A percentile compares a stretch with the other conserved stretches of the same genome.
Evolutionary conservation across 1,140 invertebrate species (phyloP).

Genomic region (Sitophilus oryzae): DNA sequence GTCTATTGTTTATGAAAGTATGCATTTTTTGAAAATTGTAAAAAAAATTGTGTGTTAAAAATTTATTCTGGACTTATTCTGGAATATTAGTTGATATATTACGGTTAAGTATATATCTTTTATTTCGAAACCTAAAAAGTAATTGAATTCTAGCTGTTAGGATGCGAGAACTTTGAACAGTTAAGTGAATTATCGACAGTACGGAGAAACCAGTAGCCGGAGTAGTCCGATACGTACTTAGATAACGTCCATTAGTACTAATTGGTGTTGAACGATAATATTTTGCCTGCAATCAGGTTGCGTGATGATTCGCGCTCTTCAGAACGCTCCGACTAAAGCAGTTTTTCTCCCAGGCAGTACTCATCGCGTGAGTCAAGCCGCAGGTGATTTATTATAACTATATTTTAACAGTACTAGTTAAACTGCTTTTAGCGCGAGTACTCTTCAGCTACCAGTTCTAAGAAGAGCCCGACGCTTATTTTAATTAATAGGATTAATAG

Average conservation of each 20-base stretch:
- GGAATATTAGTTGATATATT: too few relatives aligned
- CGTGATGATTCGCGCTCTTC: slow-evolving; percentile 1
- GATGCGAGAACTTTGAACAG: neutral
- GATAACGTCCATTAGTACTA: slow-evolving; percentile 7
- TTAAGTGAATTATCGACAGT: neutral
- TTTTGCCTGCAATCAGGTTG: neutral
- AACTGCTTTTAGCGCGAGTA: neutral
- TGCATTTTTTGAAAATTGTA: too few relatives aligned
- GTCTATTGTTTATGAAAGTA: too few relatives aligned
- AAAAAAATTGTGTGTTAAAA: too few relatives aligned
- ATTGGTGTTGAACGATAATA: slow-evolving; percentile 4
- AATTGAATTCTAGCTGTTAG: neutral
- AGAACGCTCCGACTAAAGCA: neutral
- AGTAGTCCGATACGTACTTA: slow-evolving; percentile 1
- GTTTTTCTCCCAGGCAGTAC: neutral
- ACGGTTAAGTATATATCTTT: too few relatives aligned
- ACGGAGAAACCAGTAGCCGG: slow-evolving; percentile 1
- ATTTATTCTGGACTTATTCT: too few relatives aligned
- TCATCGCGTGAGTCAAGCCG: neutral
- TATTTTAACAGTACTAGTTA: slow-evolving; percentile 5
- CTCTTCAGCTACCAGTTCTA: neutral
- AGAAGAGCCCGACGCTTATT: neutral
- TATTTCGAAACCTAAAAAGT: too few relatives aligned
- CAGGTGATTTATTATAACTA: slow-evolving; percentile 3
- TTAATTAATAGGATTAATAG: neutral